Base-by-base conservation (phyloP, 92 coral and sea anemone species). In the Parazoanthus swiftii region DNA sequence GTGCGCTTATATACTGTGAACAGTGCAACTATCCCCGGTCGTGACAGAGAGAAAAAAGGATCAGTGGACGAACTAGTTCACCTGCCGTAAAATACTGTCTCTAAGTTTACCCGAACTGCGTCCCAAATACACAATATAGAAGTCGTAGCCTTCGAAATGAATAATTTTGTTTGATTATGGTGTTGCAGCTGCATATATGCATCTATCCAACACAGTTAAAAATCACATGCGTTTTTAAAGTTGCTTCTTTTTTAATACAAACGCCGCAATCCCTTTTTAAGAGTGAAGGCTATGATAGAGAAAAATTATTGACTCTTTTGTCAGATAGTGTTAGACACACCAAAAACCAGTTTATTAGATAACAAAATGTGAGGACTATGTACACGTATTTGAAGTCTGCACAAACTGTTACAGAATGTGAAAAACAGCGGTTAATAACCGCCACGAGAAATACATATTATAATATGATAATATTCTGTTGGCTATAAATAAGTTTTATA, bases 1-100 rank as follows among this genome's bases (percentile, higher is more conserved):
- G 93, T 8, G 98, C 98, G 6, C 80, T 95, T 68, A 91, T 91
- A 36, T 65, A 76, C 81, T 95, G 98, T 78, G 98, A 95, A 76
- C 88, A 88, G 68, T 95, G 98, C 76, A 94, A 92, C 25, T 66
- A 72, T 80, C 92, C 94, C 87, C 85, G 95, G 8, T 84, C 77
- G 75, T 84, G 77, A 84, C 87, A 71, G 66, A 42, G 13, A 21
- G 26, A 72, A 72, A 70, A 84, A 2, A 25, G 18, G 42, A 33
- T 37, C n/a, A 1, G 18, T 26, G 26, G 38, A 82, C 58, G 37
- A 50, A 18, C 48, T 76, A 56, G 44, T 2, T 44, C 20, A 79
- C 67, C 21, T 37, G 2, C 14, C 42, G 2, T 48, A 44, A 14
- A 43, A 15, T 74, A 48, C 50, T 10, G 80, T 76, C 51, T 76